Evolutionary conservation across 1,140 invertebrate species (phyloP), one percentile per base, ranked within the genome.

Genomic region (Cydia fagiglandana): DNA sequence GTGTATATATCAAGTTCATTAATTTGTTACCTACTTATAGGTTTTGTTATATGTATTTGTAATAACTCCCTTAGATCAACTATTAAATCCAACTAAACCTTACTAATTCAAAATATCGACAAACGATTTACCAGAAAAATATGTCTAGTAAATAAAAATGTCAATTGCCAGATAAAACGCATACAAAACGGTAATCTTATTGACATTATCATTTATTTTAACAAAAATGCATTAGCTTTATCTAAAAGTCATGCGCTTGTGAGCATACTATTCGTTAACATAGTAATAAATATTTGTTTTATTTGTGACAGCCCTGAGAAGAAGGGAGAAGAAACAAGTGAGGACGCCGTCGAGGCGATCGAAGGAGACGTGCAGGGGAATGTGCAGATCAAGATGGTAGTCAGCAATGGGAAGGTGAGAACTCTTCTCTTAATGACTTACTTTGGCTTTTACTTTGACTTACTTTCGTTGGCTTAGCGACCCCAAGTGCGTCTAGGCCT

Each of bases 351-450:
- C 28, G 88, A 86, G 70, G 77, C 80, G 0, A 45, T 77, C 1
- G 90, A 91, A 73, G 90, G 87, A 41, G 92, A 91, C 73, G 88
- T 93, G 38, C 83, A 97, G 90, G 97, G 97, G 61, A 94, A 94
- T 77, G 93, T 98, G 75, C 95, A 96, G 80, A 95, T 96, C 81
- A 98, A 98, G 93, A 95, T 97, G 81, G 96, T 96, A 61, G 94
- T 96, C 85, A 94, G 96, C 77, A 96, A 97, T 91, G 96, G 96
- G 84, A 97, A 97, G 94, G 96, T 97, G 89, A 93, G 86, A 56
- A 56, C 20, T n/a, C n/a, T n/a, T n/a, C n/a, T n/a, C n/a, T n/a
- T n/a, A n/a, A n/a, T n/a, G n/a, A n/a, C n/a, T n/a, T n/a, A n/a
- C n/a, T n/a, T n/a, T n/a, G n/a, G n/a, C n/a, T n/a, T n/a, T n/a